phyloP scores from a whole-genome alignment of 2,113 vertebrate genomes.

The Nycticebus coucang region DNA sequence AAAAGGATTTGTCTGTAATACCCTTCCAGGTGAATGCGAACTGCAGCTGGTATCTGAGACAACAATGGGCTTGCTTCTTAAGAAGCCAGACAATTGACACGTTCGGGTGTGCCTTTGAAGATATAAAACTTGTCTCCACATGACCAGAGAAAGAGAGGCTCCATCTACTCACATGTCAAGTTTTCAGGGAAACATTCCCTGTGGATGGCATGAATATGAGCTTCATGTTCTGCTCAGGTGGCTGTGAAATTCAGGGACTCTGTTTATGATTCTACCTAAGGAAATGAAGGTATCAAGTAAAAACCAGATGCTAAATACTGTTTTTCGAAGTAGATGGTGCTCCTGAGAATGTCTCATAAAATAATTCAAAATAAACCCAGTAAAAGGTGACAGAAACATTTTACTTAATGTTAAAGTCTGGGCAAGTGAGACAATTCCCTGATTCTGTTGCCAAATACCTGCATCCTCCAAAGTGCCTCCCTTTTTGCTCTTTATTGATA shows the following conservation, averaged over 20 bases:
- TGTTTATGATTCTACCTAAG: conserved; percentile 38
- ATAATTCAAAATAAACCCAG: neutral
- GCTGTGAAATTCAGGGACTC: conserved; percentile 44
- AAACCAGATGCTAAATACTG: neutral
- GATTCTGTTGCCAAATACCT: neutral
- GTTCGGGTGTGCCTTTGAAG: neutral
- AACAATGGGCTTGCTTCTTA: neutral
- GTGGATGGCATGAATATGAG: conserved; percentile 14
- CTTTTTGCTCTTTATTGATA: neutral
- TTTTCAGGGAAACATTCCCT: conserved; percentile 3
- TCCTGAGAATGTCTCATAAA: conserved; percentile 12
- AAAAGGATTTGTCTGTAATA: conserved; percentile 8
- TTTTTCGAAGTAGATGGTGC: conserved; percentile 1
- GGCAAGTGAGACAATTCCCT: neutral
- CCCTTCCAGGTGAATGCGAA: neutral
- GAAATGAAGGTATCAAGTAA: neutral
- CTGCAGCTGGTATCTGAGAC: neutral
- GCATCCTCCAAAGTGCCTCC: neutral
- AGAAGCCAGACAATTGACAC: neutral
- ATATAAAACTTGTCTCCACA: neutral
- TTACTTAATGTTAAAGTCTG: neutral
- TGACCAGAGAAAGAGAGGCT: neutral
- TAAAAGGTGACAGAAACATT: conserved; percentile 17
- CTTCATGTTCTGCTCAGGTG: conserved; percentile 23
- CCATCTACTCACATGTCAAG: neutral